phyloP scores from a whole-genome alignment of 2,888 invertebrate genomes.

The Drosophila birchii region DNA sequence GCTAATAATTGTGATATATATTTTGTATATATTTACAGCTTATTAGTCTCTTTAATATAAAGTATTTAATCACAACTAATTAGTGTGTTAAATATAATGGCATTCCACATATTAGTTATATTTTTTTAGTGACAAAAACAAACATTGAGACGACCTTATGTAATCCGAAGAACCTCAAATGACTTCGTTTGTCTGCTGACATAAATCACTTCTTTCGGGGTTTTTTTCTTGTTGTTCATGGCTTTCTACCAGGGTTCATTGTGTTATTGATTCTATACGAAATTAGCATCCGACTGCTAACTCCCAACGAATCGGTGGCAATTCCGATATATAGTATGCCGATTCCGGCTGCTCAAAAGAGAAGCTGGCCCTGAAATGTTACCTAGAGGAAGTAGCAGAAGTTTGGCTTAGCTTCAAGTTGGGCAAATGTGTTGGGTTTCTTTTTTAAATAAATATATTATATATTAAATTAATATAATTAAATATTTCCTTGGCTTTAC shows the following conservation, averaged over 20 bases:
- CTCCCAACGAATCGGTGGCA: slow-evolving; percentile 35
- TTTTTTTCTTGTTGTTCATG: slow-evolving; percentile 34
- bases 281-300: slow-evolving; percentile 49
- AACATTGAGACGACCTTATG: slow-evolving; percentile 32
- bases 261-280: slow-evolving; percentile 48
- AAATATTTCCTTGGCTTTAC: background rate
- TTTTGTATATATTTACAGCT: background rate
- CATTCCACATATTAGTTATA: background rate
- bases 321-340: slow-evolving; percentile 15
- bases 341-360: slow-evolving; percentile 30
- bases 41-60: background rate
- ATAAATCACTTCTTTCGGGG: background rate
- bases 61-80: background rate
- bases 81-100: background rate
- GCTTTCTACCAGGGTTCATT: slow-evolving; percentile 30
- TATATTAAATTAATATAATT: no score
- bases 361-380: slow-evolving; percentile 8
- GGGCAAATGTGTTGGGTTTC: no score
- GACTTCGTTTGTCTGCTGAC: slow-evolving; percentile 41
- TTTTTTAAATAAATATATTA: no score
- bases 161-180: slow-evolving; percentile 49
- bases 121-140: background rate
- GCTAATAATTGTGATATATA: background rate
- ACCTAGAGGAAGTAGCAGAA: no score
- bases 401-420: background rate